Percentiles rank a stretch among this genome's conserved stretches.
Evolutionary conservation across 2,113 vertebrate species (phyloP).

Genomic region (Rhinoderma darwinii): DNA sequence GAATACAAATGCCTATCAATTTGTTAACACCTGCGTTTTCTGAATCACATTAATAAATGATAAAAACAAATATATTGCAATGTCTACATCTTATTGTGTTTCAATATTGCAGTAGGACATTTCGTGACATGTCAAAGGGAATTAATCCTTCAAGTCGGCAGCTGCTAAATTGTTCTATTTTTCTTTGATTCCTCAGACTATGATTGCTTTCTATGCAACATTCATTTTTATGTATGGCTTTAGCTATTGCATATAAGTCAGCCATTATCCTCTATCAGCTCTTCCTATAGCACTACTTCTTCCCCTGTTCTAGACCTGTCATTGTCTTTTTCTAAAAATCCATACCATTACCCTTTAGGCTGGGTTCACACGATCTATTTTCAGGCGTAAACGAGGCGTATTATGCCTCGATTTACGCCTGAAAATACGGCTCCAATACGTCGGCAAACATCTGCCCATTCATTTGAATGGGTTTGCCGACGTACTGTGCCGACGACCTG

Average conservation of each 20-base stretch:
- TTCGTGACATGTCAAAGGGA: conserved; percentile 1
- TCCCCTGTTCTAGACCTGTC: background rate
- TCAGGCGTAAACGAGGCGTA: too few relatives aligned
- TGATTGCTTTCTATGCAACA: background rate
- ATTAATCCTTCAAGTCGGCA: background rate
- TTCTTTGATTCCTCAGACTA: background rate
- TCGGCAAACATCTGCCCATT: too few relatives aligned
- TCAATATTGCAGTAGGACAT: background rate
- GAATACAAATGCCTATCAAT: conserved; percentile 18
- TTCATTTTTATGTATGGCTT: conserved; percentile 11
- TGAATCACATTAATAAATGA: background rate
- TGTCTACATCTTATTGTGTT: background rate
- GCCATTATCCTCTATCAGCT: conserved; percentile 14
- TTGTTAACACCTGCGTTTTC: background rate
- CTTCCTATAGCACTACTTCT: background rate
- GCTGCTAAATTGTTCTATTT: conserved; percentile 22
- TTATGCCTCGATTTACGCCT: too few relatives aligned
- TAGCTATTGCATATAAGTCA: background rate
- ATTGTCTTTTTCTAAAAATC: background rate
- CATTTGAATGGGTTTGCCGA: too few relatives aligned
- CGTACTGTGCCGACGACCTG: too few relatives aligned
- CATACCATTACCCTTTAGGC: background rate
- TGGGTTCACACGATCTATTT: too few relatives aligned
- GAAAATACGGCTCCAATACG: too few relatives aligned
- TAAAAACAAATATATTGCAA: background rate